Evolutionary conservation across 2,888 invertebrate species (phyloP).

Genomic region (Drosophila affinis): DNA sequence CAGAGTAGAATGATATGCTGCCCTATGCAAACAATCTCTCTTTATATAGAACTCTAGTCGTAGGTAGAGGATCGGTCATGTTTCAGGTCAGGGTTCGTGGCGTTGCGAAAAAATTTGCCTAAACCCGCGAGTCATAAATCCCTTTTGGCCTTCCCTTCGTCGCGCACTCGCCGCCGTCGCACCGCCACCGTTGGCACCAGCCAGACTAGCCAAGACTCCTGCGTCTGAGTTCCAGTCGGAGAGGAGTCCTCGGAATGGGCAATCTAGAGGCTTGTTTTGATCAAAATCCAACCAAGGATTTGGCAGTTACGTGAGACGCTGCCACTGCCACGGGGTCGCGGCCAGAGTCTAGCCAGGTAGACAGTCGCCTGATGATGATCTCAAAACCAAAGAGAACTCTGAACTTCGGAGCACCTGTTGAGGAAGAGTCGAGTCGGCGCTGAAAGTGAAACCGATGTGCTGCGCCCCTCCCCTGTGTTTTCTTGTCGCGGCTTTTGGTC

Average conservation of each 20-base stretch:
- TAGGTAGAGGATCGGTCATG: slow-evolving; percentile 15
- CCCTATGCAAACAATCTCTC: slow-evolving; percentile 17
- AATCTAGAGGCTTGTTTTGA: slow-evolving; percentile 73
- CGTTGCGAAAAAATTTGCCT: slow-evolving; percentile 74
- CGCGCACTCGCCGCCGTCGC: slow-evolving; percentile 25
- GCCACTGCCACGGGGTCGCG: slow-evolving; percentile 3
- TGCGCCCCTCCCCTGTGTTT: slow-evolving; percentile 20
- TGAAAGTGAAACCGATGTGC: slow-evolving; percentile 57
- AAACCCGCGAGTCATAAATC: slow-evolving; percentile 73
- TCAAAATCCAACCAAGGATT: slow-evolving; percentile 70
- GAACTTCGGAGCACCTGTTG: slow-evolving; percentile 67
- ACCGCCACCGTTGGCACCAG: slow-evolving; percentile 23
- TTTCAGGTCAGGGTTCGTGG: slow-evolving; percentile 3
- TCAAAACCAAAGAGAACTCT: slow-evolving; percentile 23
- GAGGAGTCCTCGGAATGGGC: slow-evolving; percentile 43
- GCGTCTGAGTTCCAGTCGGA: slow-evolving; percentile 4
- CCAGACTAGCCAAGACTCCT: slow-evolving; percentile 59
- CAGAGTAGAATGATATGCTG: slow-evolving; percentile 55
- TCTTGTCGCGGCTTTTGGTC: slow-evolving; percentile 59
- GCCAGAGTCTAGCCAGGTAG: slow-evolving; percentile 48
- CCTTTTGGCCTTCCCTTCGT: slow-evolving; percentile 42
- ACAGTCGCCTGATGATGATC: slow-evolving; percentile 63
- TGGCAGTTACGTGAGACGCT: slow-evolving; percentile 60
- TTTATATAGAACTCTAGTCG: slow-evolving; percentile 15
- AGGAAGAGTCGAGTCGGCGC: slow-evolving; percentile 25